phyloP scores from a whole-genome alignment of 2,113 vertebrate species.

The Tringa solitaria region DNA sequence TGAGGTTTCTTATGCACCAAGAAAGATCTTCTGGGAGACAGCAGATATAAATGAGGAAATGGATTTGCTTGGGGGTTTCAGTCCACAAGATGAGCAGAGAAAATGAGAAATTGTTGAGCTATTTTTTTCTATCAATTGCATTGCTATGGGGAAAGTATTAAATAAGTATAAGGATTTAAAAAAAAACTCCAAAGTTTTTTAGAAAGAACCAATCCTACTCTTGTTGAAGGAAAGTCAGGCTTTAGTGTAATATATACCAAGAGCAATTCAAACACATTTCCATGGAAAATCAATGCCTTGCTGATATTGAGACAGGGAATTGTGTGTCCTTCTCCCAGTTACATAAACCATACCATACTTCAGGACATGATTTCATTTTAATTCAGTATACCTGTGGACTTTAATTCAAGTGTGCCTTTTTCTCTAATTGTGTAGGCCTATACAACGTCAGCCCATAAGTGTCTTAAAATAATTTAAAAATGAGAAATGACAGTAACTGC shows the following conservation, averaged over 20 bases:
- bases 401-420: not conserved
- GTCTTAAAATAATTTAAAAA: not conserved
- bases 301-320: not conserved
- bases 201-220: not conserved
- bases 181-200: not conserved
- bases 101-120: not conserved
- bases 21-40: not conserved
- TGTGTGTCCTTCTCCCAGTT: not conserved
- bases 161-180: not conserved
- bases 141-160: slow-evolving; percentile 7
- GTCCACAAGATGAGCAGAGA: not conserved
- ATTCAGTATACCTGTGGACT: not conserved
- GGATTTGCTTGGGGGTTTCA: not conserved
- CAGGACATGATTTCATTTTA: not conserved
- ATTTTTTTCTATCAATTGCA: not conserved
- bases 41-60: slow-evolving; percentile 11
- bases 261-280: not conserved
- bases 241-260: not conserved
- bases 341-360: not conserved
- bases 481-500: not conserved
- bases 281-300: not conserved
- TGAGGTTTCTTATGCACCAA: not conserved
- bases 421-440: not conserved
- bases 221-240: not conserved
- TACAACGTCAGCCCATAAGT: not conserved